Percentiles rank a stretch among this genome's conserved stretches.
phyloP scores from a whole-genome alignment of 2,113 vertebrate species.

The Mobula hypostoma region DNA sequence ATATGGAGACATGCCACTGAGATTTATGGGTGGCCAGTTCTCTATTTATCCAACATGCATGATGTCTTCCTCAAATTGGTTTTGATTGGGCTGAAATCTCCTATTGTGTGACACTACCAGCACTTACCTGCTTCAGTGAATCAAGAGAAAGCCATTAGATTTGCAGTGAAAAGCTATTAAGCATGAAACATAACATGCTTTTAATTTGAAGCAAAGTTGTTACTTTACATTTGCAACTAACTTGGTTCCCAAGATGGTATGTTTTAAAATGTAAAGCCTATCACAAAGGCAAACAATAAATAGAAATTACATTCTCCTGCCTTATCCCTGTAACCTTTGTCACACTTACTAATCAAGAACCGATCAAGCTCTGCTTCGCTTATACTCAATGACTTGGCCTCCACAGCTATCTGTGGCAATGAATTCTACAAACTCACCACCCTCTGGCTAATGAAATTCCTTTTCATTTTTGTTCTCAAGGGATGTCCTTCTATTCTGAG shows the following conservation, averaged over 20 bases:
- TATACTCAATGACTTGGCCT: no score
- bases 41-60: background rate
- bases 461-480: no score
- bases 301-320: background rate
- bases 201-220: background rate
- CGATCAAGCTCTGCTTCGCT: no score
- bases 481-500: no score
- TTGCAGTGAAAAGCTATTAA: background rate
- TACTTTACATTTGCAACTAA: background rate
- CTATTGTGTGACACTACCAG: background rate
- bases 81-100: background rate
- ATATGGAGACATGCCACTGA: background rate
- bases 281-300: background rate
- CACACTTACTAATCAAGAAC: no score
- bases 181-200: background rate
- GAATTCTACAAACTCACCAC: no score
- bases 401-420: no score
- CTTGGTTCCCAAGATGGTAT: background rate
- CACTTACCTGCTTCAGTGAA: background rate
- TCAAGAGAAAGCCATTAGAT: background rate
- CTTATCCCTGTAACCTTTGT: no score
- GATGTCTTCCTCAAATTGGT: background rate
- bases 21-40: background rate
- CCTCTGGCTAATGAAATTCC: no score
- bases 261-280: background rate